A percentile compares a stretch with the other conserved stretches of the same genome.
Evolutionary conservation across 2,888 invertebrate species (phyloP).

Genomic region (Dromius quadrimaculatus): DNA sequence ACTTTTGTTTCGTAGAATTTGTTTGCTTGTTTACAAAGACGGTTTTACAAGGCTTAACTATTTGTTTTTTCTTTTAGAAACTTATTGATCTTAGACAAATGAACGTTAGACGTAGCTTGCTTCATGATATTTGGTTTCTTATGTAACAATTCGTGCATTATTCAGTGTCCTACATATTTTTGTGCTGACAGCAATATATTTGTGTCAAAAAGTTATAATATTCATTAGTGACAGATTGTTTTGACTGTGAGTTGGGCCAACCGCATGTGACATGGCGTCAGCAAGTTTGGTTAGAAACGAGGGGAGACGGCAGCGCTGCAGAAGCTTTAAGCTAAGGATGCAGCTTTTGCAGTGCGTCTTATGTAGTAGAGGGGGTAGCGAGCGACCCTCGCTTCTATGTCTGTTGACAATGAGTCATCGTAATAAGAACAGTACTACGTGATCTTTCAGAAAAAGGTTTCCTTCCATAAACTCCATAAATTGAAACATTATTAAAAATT

Average conservation of each 20-base stretch:
- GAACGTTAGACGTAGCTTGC: no score
- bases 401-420: not conserved
- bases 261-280: constrained; percentile 48
- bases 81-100: no score
- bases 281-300: not conserved
- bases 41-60: no score
- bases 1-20: no score
- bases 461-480: no score
- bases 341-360: constrained; percentile 47
- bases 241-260: constrained; percentile 46
- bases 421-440: no score
- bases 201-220: constrained; percentile 27
- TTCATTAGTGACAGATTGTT: constrained; percentile 38
- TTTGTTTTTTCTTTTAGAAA: no score
- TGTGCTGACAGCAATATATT: constrained; percentile 22
- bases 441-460: no score
- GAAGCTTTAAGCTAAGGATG: constrained; percentile 50
- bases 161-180: constrained; percentile 32
- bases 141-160: constrained; percentile 2
- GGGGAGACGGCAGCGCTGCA: constrained; percentile 34
- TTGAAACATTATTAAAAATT: no score
- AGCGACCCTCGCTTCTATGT: constrained; percentile 26
- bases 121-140: no score
- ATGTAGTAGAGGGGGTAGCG: constrained; percentile 35
- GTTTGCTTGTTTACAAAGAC: no score